These are phyloP conservation scores for Lagorchestes hirsutus DNA, from an alignment of 2,797 vertebrate genomes.

Conservation along the genomic window DNA sequence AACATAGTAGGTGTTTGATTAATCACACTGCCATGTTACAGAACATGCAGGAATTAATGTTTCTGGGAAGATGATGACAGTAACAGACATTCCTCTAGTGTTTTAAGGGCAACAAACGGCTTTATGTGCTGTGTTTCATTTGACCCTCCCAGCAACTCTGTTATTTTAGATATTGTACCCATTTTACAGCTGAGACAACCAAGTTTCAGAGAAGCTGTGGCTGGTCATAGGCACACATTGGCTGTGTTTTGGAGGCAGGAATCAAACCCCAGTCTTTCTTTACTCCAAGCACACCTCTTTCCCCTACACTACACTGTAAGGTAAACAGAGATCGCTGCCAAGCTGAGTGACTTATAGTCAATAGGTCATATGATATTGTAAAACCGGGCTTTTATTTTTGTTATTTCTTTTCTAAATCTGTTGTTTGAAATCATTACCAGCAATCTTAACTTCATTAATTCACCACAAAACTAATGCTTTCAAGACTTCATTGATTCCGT, in stretches of 20 bases:
- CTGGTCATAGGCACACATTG: neutral
- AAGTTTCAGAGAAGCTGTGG: neutral
- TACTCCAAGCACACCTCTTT: neutral
- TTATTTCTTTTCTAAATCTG: constrained; percentile 39
- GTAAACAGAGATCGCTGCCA: neutral
- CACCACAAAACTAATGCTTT: constrained; percentile 64
- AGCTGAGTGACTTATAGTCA: neutral
- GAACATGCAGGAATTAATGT: neutral
- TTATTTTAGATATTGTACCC: neutral
- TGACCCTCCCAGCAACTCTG: neutral
- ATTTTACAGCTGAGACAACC: neutral
- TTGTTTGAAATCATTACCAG: constrained; percentile 65
- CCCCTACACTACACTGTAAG: neutral
- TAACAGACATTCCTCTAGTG: neutral
- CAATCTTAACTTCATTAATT: constrained; percentile 64
- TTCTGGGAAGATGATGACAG: neutral
- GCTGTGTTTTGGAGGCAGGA: neutral
- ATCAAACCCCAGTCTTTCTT: neutral
- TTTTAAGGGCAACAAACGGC: neutral
- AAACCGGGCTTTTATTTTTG: neutral
- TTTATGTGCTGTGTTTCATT: neutral
- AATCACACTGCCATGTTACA: neutral
- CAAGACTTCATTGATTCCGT: constrained; percentile 42
- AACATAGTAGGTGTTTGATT: neutral
- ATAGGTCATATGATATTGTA: neutral